phyloP scores from a whole-genome alignment of 2,888 invertebrate genomes.

The Drosophila lutescens region DNA sequence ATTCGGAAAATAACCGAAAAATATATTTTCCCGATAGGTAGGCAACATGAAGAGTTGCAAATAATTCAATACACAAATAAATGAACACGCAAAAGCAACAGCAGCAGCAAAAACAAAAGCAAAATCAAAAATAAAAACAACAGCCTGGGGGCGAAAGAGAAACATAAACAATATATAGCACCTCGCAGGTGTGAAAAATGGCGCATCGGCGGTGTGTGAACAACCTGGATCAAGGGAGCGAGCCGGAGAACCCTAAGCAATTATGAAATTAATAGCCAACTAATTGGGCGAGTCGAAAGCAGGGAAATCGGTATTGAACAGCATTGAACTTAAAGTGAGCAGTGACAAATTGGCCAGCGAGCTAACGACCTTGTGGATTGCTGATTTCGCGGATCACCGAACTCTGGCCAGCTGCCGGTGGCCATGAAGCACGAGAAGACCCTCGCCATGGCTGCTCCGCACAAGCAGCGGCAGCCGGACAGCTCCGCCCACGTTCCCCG shows the following conservation, averaged over 20 bases:
- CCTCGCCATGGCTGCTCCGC: constrained; percentile 50
- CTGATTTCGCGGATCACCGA: constrained; percentile 45
- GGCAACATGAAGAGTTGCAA: constrained; percentile 34
- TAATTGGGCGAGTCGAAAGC: constrained; percentile 57
- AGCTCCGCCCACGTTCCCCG: constrained; percentile 57
- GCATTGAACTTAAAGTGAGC: constrained; percentile 55
- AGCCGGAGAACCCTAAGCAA: constrained; percentile 53
- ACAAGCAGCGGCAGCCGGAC: constrained; percentile 51
- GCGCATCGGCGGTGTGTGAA: constrained; percentile 59
- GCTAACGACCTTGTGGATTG: constrained; percentile 37
- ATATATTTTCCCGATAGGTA: constrained; percentile 9
- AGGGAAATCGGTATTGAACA: constrained; percentile 31
- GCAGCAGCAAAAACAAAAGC: not conserved
- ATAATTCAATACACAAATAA: constrained; percentile 42
- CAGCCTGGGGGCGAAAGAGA: constrained; percentile 15
- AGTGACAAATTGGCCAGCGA: constrained; percentile 46
- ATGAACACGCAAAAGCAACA: constrained; percentile 33
- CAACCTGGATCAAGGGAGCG: constrained; percentile 66
- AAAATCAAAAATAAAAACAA: constrained; percentile 9
- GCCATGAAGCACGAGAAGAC: constrained; percentile 81
- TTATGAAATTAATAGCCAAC: constrained; percentile 75
- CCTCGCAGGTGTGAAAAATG: constrained; percentile 59
- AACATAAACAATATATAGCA: constrained; percentile 36
- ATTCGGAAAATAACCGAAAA: constrained; percentile 28
- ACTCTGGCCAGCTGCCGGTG: constrained; percentile 25